phyloP scores from a whole-genome alignment of 2,888 invertebrate genomes.

The Campaea margaritaria region DNA sequence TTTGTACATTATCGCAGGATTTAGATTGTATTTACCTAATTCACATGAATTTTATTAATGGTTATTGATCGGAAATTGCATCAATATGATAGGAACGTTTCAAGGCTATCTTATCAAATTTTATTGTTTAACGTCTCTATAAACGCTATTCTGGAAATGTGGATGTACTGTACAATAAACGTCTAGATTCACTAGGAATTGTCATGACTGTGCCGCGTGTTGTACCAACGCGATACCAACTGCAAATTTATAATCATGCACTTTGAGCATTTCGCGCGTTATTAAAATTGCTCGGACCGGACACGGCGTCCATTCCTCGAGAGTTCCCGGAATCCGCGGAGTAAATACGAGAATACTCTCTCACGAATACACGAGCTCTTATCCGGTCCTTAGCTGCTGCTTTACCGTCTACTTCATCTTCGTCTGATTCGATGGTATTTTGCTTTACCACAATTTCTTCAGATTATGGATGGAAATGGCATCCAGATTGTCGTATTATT shows the following conservation, averaged over 20 bases:
- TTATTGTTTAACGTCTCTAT: background rate
- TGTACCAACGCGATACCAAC: too few species aligned
- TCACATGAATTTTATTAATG: background rate
- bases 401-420: background rate
- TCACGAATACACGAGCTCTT: constrained; percentile 20
- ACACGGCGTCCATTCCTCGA: constrained; percentile 10
- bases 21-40: background rate
- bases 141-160: too few species aligned
- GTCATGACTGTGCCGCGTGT: too few species aligned
- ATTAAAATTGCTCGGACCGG: constrained; percentile 1
- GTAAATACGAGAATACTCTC: constrained; percentile 27
- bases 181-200: background rate
- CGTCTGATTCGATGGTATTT: background rate
- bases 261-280: background rate
- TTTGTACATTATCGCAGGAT: constrained; percentile 4
- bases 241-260: background rate
- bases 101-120: constrained; percentile 8
- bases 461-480: too few species aligned
- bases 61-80: constrained; percentile 10
- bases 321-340: constrained; percentile 13
- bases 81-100: constrained; percentile 5
- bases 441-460: too few species aligned
- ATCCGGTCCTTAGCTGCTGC: background rate
- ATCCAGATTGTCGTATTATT: too few species aligned
- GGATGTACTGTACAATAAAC: background rate